Conservation (phyloP, 2,888 invertebrate species). For the Brenthis ino region DNA sequence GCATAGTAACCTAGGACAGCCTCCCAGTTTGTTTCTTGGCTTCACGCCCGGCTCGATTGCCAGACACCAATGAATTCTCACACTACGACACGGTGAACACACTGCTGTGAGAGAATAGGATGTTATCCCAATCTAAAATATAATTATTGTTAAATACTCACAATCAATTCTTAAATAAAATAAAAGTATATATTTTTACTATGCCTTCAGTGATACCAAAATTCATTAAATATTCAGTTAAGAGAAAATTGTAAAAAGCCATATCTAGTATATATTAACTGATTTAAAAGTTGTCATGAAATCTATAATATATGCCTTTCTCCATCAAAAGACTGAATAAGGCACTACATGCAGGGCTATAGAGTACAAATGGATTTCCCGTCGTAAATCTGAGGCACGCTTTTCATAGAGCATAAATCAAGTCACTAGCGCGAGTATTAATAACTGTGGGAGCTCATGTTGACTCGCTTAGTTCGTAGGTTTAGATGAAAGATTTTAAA, state of each 20-base stretch:
- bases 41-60: no score
- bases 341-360: conserved; percentile 31
- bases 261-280: background rate
- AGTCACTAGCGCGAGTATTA: conserved; percentile 38
- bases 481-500: conserved; percentile 12
- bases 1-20: no score
- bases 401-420: conserved; percentile 39
- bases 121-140: no score
- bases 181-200: no score
- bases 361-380: conserved; percentile 37
- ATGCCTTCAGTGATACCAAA: no score
- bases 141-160: no score
- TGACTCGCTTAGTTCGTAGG: conserved; percentile 24
- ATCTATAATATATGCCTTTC: conserved; percentile 18
- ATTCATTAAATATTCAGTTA: background rate
- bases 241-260: background rate
- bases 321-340: conserved; percentile 21
- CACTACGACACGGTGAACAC: no score
- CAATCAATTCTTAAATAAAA: no score
- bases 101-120: no score
- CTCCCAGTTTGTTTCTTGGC: no score
- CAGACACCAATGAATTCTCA: no score
- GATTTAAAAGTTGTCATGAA: background rate
- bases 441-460: conserved; percentile 36
- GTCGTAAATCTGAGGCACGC: conserved; percentile 37